A percentile compares a stretch with the other conserved stretches of the same genome.
Evolutionary conservation across 2,113 vertebrate species (phyloP).

Genomic region (Salvator merianae): DNA sequence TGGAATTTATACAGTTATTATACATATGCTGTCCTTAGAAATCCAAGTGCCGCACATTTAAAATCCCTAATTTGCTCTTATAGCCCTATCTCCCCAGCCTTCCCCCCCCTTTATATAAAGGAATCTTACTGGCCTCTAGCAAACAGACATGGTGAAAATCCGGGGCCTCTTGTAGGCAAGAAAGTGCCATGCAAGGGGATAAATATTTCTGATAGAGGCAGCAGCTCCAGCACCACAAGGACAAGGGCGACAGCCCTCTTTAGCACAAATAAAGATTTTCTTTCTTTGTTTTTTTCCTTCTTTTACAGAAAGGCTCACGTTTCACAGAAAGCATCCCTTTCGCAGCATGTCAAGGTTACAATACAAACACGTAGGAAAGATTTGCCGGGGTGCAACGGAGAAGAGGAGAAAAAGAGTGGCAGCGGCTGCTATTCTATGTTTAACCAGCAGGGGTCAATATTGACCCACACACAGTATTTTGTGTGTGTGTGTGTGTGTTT

Average conservation of each 20-base stretch:
- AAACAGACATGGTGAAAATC: background rate
- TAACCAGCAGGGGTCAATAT: constrained; percentile 57
- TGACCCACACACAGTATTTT: background rate
- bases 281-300: no score
- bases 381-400: background rate
- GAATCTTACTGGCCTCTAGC: no score
- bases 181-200: background rate
- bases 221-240: background rate
- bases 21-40: no score
- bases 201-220: background rate
- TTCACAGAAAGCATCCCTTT: background rate
- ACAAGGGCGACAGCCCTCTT: rapidly evolving
- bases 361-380: background rate
- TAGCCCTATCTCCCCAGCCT: background rate
- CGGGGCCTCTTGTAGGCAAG: background rate
- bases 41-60: no score
- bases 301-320: no score
- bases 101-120: background rate
- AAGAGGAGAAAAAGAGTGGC: background rate
- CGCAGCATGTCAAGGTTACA: constrained; percentile 6
- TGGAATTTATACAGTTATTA: no score
- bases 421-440: background rate
- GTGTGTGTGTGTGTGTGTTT: no score
- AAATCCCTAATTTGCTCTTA: no score
- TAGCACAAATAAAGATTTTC: no score